Evolutionary conservation across 2,888 invertebrate genomes (phyloP), one percentile per base, ranked within the genome.

Genomic region (Agrochola lota): DNA sequence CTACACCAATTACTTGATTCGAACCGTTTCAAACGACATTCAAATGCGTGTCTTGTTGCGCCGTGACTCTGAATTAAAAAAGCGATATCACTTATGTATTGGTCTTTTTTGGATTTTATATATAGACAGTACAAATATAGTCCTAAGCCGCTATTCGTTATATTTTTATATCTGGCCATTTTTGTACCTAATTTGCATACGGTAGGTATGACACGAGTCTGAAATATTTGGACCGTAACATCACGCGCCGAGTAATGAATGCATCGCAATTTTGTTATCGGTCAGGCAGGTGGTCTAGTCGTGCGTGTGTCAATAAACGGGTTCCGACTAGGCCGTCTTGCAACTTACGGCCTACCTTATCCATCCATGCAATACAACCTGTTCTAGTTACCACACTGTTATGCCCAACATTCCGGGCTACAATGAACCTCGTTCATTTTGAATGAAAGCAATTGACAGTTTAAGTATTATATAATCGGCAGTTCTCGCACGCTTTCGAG

Each of bases 231-330:
- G 67, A 73, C 78, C 76, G 60, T 81, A 84, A 84, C 81, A 82
- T 80, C 80, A 84, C 71, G 71, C 62, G 66, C 30, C 12, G 9
- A 55, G 66, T 79, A 77, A 78, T 77, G 67, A 68, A 77, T 82
- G 84, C 86, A 80, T 80, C 46, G 75, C 72, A 77, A 85, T 76
- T 88, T 85, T 88, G 86, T 90, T 91, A 92, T 91, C 90, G 87
- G 89, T 89, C 88, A 88, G 83, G 76, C 82, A 81, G 81, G 77
- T 87, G 76, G 72, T 77, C 63, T 74, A 78, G 77, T 63, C 43
- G 60, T 79, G 77, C 46, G 67, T 80, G 79, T 83, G 81, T 78
- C 67, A 83, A 83, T 77, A 85, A 88, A 89, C 87, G 74, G 78
- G 87, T 89, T 87, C 72, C 60, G 79, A 79, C 73, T 81, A 82